A percentile compares a stretch with the other conserved stretches of the same genome.
Conservation (phyloP, 1,140 invertebrate species). For the Holotrichia oblita region DNA sequence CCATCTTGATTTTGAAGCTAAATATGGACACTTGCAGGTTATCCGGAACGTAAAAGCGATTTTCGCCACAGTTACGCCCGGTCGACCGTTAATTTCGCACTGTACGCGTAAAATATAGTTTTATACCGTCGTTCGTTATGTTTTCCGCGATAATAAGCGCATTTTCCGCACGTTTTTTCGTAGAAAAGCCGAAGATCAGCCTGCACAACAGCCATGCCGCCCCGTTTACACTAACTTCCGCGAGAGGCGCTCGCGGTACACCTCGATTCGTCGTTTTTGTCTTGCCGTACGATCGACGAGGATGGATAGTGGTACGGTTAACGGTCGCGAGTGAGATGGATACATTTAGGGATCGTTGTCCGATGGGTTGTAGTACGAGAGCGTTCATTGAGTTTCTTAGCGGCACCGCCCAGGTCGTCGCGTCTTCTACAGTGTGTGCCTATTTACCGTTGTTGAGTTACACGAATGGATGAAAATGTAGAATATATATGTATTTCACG, state of each 20-base stretch:
- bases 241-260: conserved; percentile 33
- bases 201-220: background rate
- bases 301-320: background rate
- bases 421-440: conserved; percentile 14
- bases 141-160: background rate
- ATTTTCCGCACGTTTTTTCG: conserved; percentile 22
- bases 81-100: conserved; percentile 28
- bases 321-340: conserved; percentile 2
- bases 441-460: conserved; percentile 19
- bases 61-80: conserved; percentile 13
- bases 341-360: conserved; percentile 29
- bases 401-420: conserved; percentile 40
- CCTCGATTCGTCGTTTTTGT: background rate
- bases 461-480: background rate
- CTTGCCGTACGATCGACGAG: conserved; percentile 1
- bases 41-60: conserved; percentile 42
- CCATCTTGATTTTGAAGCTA: conserved; percentile 41
- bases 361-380: conserved; percentile 29
- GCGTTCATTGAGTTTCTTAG: conserved; percentile 24
- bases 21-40: conserved; percentile 43
- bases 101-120: background rate
- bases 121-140: background rate
- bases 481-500: background rate
- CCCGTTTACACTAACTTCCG: conserved; percentile 11
- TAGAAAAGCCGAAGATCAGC: background rate